These are phyloP conservation scores for Brotula barbata DNA, from an alignment of 2,797 vertebrate species.

Conservation along the genomic window DNA sequence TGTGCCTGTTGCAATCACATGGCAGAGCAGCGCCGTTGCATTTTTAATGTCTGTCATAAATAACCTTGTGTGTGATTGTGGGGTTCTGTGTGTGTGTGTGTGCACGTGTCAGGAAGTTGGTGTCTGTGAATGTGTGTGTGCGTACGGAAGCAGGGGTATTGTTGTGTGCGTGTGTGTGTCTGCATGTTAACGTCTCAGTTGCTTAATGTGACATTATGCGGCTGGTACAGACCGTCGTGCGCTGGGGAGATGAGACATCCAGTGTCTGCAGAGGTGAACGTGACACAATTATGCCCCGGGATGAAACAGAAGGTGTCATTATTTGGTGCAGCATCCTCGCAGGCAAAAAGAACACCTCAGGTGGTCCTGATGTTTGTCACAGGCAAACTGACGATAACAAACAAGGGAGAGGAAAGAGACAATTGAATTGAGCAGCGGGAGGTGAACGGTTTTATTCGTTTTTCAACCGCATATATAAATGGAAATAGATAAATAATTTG, in stretches of 20 bases:
- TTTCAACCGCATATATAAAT: no score
- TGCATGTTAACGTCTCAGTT: slow-evolving; percentile 24
- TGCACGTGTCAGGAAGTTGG: slow-evolving; percentile 16
- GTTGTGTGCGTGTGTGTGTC: slow-evolving; percentile 5
- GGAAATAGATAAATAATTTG: no score
- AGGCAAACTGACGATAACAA: slow-evolving; percentile 8
- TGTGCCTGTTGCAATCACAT: slow-evolving; percentile 53
- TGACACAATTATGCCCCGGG: slow-evolving; percentile 35
- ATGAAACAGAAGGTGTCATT: slow-evolving; percentile 32
- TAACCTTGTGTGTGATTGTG: slow-evolving; percentile 31
- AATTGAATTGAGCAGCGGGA: no score
- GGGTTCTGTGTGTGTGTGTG: slow-evolving; percentile 12
- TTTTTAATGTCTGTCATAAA: slow-evolving; percentile 62
- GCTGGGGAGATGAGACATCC: background rate
- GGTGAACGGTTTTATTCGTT: no score
- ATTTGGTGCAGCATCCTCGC: slow-evolving; percentile 34
- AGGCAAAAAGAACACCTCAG: slow-evolving; percentile 19
- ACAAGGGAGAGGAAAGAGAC: background rate
- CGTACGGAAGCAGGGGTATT: no score
- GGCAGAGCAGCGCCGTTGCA: slow-evolving; percentile 41
- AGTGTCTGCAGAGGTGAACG: slow-evolving; percentile 2
- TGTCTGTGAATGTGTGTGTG: no score
- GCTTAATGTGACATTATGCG: slow-evolving; percentile 37
- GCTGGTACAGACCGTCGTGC: slow-evolving; percentile 9
- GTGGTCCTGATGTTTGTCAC: slow-evolving; percentile 27